phyloP scores from a whole-genome alignment of 2,797 vertebrate genomes.

The Vipera latastei region DNA sequence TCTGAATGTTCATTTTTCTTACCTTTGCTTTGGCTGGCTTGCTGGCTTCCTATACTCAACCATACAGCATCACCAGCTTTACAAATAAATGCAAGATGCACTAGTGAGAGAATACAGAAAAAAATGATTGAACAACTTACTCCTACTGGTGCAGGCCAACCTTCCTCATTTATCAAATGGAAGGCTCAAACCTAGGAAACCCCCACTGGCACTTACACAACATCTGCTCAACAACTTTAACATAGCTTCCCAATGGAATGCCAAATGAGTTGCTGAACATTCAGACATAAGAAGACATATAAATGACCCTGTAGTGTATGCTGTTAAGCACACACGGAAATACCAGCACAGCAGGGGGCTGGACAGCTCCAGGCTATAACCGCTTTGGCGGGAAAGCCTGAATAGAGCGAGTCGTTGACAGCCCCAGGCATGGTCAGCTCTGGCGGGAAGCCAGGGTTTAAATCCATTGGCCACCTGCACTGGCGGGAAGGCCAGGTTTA shows the following conservation, averaged over 20 bases:
- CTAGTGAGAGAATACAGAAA: not conserved
- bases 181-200: not conserved
- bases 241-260: not conserved
- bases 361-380: too few relatives aligned
- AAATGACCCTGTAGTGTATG: not conserved
- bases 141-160: not conserved
- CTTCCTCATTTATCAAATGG: not conserved
- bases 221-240: not conserved
- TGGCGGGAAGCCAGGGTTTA: too few relatives aligned
- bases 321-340: too few relatives aligned
- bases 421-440: too few relatives aligned
- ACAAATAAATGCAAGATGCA: not conserved
- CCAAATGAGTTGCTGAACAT: not conserved
- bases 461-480: too few relatives aligned
- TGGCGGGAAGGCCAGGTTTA: too few relatives aligned
- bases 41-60: not conserved
- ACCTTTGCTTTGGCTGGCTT: constrained; percentile 23
- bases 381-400: too few relatives aligned
- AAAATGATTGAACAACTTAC: not conserved
- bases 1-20: constrained; percentile 35
- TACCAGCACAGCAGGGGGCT: too few relatives aligned
- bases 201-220: not conserved
- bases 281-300: not conserved
- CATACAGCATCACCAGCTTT: not conserved
- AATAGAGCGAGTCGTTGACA: too few relatives aligned